Evolutionary conservation across 2,888 invertebrate species (phyloP), one percentile per base, ranked within the genome.

Genomic region (Chrysomela aeneicollis): DNA sequence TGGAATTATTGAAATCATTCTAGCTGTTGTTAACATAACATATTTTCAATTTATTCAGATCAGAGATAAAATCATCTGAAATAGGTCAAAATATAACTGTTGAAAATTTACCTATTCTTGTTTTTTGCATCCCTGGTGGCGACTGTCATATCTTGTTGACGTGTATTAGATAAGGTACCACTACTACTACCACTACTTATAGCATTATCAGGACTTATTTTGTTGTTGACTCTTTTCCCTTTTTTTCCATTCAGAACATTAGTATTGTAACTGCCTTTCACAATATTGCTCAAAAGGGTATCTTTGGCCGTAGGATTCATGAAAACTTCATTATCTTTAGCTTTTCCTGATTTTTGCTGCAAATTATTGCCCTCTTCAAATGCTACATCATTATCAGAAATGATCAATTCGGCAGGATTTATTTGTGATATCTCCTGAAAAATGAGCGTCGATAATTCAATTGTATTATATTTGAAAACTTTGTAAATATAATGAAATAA

Each of bases 281-380:
- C 76, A 15, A 81, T 68, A 68, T 80, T 80, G 67, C 77, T 77
- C 47, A 82, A 70, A 32, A 82, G 71, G 2, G 79, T 75, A 66
- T 82, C 78, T 62, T 79, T 77, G 1, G 78, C 71, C 17, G 71
- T 71, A 0, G 80, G 77, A 71, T 81, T 81, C 51, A 82, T 66
- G 62, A 82, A 82, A 17, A 82, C 73, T 63, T 77, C 76, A 52
- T 77, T 64, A 12, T 57, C 54, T 30, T 50, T 54, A 37, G 64
- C 59, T 26, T 47, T 59, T 15, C 18, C 18, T 17, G 58, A 49
- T 10, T 67, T 64, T 21, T 49, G 59, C 19, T 71, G 67, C 42
- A 73, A 59, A 64, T 68, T 57, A 21, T 65, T 70, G 18, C 60
- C 49, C 37, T 71, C 71, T 35, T 68, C 72, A 4, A 35, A 46